Evolutionary conservation across 2,797 vertebrate genomes (phyloP), one percentile per base, ranked within the genome.

Genomic region (Leptoclinus maculatus): DNA sequence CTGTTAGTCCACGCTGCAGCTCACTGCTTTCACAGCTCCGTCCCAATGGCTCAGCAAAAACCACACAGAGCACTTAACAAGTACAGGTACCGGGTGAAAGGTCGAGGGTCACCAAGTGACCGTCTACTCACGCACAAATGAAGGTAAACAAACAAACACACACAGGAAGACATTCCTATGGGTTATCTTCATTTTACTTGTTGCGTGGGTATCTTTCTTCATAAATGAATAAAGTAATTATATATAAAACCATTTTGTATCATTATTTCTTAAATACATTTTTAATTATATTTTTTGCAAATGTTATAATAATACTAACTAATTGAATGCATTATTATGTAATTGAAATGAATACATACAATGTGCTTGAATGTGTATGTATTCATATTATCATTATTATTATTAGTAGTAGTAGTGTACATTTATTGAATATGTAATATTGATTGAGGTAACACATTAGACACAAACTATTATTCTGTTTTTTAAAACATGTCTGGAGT

Each of bases 41-140:
- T 89, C 87, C 87, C 87, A 45, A 66, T 45, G 75, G 86, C 89
- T 86, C 81, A 82, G 88, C 88, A 43, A 84, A 92, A 93, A 83
- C 91, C 89, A 93, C 91, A 92, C 90, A 90, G 70, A 85, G 79
- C 89, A 92, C 93, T 94, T 89, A 91, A 83, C 89, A 78, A 84
- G 87, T 71, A 88, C 88, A 86, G 91, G 91, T 92, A 91, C 86
- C 53, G 65, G 90, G 84, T 83, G 85, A 83, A 69, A 89, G 88
- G 89, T 88, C 60, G 39, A 68, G 78, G 91, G 87, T 83, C 87
- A 74, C 68, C 1, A 11, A 68, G 71, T 21, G 53, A 88, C 87
- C 91, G 87, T 91, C 93, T 89, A 88, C 85, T 83, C 71, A 79
- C 0, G 71, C 82, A 75, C 84, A 83, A 85, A 90, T 83, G 56